These are phyloP conservation scores for Scomber japonicus DNA, from an alignment of 2,113 vertebrate genomes.

Conservation along the genomic window DNA sequence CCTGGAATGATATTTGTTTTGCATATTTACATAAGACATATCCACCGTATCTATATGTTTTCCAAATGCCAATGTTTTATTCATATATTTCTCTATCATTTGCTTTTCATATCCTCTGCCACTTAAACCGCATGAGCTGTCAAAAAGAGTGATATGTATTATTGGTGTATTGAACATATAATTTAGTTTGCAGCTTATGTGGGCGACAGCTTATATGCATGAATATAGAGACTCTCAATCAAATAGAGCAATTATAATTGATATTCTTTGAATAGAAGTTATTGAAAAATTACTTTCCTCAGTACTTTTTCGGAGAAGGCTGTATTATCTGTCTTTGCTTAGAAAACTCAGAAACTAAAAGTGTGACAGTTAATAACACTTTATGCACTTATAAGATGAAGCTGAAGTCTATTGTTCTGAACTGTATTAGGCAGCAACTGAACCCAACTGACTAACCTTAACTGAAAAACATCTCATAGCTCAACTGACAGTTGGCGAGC, in stretches of 20 bases:
- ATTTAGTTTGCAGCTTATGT: slow-evolving; percentile 74
- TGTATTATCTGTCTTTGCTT: slow-evolving; percentile 15
- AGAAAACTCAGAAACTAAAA: slow-evolving; percentile 29
- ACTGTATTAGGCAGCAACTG: slow-evolving; percentile 32
- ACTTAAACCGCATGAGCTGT: slow-evolving; percentile 78
- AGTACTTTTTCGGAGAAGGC: slow-evolving; percentile 8
- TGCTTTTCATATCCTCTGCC: slow-evolving; percentile 78
- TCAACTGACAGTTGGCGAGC: slow-evolving; percentile 40
- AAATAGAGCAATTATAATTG: slow-evolving; percentile 67
- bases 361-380: slow-evolving; percentile 24
- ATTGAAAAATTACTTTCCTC: slow-evolving; percentile 48
- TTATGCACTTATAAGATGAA: background rate
- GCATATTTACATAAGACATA: slow-evolving; percentile 83
- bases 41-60: slow-evolving; percentile 80
- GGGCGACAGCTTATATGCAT: slow-evolving; percentile 60
- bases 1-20: slow-evolving; percentile 81
- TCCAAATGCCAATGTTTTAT: slow-evolving; percentile 83
- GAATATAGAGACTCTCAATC: slow-evolving; percentile 62
- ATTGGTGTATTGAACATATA: slow-evolving; percentile 74
- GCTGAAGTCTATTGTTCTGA: slow-evolving; percentile 5
- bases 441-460: slow-evolving; percentile 1
- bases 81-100: slow-evolving; percentile 76
- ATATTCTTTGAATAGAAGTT: slow-evolving; percentile 58
- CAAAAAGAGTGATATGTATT: slow-evolving; percentile 74
- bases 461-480: slow-evolving; percentile 33